These are phyloP conservation scores for Ophonus ardosiacus DNA, from an alignment of 2,888 invertebrate species.

Conservation along the genomic window DNA sequence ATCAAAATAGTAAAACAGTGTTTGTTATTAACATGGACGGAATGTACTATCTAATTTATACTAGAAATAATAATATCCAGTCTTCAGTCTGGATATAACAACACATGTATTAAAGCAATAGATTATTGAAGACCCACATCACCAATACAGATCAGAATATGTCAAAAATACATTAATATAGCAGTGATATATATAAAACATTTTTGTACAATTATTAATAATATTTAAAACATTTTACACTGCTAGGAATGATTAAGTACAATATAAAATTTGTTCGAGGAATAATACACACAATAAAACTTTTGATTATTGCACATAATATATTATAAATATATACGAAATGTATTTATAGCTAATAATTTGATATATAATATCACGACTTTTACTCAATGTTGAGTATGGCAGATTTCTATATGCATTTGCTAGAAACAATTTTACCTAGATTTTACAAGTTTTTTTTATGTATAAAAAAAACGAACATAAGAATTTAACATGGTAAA, in stretches of 20 bases:
- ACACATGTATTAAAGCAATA: slow-evolving; percentile 37
- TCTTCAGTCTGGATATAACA: neutral
- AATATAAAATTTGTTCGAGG: neutral
- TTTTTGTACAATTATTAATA: neutral
- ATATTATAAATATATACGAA: neutral
- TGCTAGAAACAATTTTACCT: too few species aligned
- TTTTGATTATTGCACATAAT: neutral
- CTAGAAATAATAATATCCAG: slow-evolving; percentile 10
- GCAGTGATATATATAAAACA: neutral
- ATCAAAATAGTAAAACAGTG: slow-evolving; percentile 62
- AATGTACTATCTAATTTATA: slow-evolving; percentile 64
- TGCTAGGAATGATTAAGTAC: neutral
- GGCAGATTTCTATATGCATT: too few species aligned
- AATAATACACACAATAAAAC: neutral
- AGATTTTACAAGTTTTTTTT: too few species aligned
- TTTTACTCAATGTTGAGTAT: too few species aligned
- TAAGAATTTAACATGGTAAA: too few species aligned
- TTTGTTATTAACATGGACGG: slow-evolving; percentile 67
- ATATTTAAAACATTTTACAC: neutral
- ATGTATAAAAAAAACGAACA: too few species aligned
- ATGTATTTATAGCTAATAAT: neutral
- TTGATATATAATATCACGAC: neutral
- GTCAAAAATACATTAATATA: neutral
- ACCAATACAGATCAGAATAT: slow-evolving; percentile 32
- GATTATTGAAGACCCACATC: neutral